These are phyloP conservation scores for Diloba caeruleocephala DNA, from an alignment of 2,888 invertebrate genomes.

Conservation along the genomic window DNA sequence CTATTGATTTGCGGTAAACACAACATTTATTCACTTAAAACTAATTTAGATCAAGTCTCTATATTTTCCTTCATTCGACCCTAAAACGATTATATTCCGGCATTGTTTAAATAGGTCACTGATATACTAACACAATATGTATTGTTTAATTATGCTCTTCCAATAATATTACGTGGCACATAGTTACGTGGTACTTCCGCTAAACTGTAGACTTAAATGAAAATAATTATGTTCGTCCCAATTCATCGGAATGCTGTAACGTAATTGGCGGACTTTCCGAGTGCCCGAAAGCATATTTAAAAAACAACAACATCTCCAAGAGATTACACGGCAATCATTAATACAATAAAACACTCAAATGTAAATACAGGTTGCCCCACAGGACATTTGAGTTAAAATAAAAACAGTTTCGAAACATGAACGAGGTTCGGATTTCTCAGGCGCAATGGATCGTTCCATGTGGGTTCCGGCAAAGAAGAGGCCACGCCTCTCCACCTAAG, in stretches of 20 bases:
- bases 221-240: background rate
- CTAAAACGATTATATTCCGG: constrained; percentile 41
- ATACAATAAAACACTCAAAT: no score
- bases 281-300: constrained; percentile 2
- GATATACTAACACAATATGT: constrained; percentile 39
- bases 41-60: constrained; percentile 17
- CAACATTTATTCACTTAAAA: constrained; percentile 13
- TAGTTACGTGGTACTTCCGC: constrained; percentile 11
- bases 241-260: background rate
- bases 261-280: background rate
- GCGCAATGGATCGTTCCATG: no score
- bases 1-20: constrained; percentile 13
- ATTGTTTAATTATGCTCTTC: constrained; percentile 34
- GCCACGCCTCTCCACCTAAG: no score
- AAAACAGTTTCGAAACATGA: no score
- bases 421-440: no score
- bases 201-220: constrained; percentile 1
- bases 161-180: constrained; percentile 35
- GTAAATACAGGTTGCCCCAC: no score
- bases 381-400: no score
- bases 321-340: no score
- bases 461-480: no score
- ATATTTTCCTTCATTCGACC: constrained; percentile 45
- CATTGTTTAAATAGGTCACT: constrained; percentile 47
- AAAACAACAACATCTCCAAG: no score